phyloP scores from a whole-genome alignment of 2,888 invertebrate species.

The Barypeithes pellucidus region DNA sequence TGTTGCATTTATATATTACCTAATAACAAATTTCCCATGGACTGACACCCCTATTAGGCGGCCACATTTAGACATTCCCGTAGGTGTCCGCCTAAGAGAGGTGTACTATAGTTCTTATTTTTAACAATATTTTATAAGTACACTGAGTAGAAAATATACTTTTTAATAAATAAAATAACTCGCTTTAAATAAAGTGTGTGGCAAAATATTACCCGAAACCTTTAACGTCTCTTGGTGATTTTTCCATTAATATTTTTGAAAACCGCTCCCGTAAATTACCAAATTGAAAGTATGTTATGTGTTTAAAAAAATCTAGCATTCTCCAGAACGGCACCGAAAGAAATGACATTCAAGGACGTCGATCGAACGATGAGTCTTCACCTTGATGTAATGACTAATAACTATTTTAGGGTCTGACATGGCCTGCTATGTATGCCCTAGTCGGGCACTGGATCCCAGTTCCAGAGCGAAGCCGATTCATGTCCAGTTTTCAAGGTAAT shows the following conservation, averaged over 20 bases:
- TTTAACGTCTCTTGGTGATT: neutral
- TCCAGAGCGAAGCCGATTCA: constrained; percentile 81
- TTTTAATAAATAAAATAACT: too few relatives aligned
- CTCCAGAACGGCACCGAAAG: constrained; percentile 32
- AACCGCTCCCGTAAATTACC: neutral
- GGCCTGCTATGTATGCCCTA: constrained; percentile 85
- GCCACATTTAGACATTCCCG: too few relatives aligned
- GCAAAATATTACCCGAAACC: too few relatives aligned
- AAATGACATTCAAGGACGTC: constrained; percentile 24
- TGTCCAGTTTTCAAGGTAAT: constrained; percentile 82
- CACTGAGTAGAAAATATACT: too few relatives aligned
- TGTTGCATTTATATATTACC: too few relatives aligned
- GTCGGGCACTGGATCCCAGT: constrained; percentile 83
- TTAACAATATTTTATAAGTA: too few relatives aligned
- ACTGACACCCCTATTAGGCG: too few relatives aligned
- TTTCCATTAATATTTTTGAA: neutral
- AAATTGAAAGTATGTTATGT: constrained; percentile 38
- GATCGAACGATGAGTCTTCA: constrained; percentile 20
- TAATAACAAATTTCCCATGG: too few relatives aligned
- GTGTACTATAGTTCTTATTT: too few relatives aligned
- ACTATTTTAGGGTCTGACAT: constrained; percentile 76
- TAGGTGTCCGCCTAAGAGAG: too few relatives aligned
- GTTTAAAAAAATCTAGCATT: constrained; percentile 38
- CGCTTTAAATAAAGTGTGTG: too few relatives aligned
- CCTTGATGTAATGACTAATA: constrained; percentile 45